Evolutionary conservation across 2,888 invertebrate genomes (phyloP).

Genomic region (Eupithecia dodoneata): DNA sequence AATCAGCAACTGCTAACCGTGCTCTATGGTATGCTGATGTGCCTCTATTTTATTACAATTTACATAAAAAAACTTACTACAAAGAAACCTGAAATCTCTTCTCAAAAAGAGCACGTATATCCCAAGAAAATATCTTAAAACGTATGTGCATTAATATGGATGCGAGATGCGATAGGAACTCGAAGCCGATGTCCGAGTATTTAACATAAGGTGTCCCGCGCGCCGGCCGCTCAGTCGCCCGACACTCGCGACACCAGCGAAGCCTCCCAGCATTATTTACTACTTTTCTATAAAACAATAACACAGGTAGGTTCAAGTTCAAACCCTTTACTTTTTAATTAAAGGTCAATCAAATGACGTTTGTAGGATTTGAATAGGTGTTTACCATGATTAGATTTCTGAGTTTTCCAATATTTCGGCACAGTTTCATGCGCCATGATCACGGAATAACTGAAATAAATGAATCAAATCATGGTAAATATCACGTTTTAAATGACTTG

Average conservation of each 20-base stretch:
- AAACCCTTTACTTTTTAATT: neutral
- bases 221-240: constrained; percentile 75
- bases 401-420: too few species aligned
- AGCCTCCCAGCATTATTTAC: constrained; percentile 51
- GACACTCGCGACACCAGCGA: constrained; percentile 66
- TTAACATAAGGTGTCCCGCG: constrained; percentile 75
- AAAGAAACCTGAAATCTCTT: neutral
- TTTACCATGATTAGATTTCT: too few species aligned
- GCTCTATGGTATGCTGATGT: neutral
- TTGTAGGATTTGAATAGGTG: neutral
- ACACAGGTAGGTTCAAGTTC: constrained; percentile 44
- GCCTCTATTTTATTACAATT: neutral
- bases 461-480: too few species aligned
- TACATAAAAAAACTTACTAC: neutral
- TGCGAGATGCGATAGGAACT: constrained; percentile 63
- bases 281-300: constrained; percentile 42
- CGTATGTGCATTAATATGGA: constrained; percentile 64
- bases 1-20: neutral
- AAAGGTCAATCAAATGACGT: neutral
- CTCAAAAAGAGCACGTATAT: neutral
- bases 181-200: constrained; percentile 74
- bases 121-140: constrained; percentile 54
- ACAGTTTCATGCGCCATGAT: too few species aligned
- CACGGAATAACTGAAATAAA: too few species aligned
- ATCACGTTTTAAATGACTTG: too few species aligned